Evolutionary conservation across 2,113 vertebrate species (phyloP).

Genomic region (Ptyas mucosa): DNA sequence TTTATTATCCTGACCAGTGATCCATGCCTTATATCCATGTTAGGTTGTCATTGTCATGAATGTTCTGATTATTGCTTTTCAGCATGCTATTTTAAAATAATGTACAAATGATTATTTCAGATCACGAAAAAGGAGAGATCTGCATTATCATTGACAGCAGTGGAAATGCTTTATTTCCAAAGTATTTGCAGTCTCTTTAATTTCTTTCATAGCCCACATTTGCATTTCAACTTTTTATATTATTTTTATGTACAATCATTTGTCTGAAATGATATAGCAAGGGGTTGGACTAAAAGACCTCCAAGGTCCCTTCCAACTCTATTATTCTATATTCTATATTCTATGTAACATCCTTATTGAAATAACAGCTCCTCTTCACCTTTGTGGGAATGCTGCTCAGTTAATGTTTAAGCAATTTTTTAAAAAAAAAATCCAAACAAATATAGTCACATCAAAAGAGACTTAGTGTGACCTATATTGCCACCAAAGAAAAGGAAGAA

Average conservation of each 20-base stretch:
- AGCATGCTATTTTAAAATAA: slow-evolving; percentile 73
- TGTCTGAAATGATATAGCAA: background rate
- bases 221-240: background rate
- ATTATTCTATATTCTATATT: background rate
- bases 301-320: background rate
- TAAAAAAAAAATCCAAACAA: background rate
- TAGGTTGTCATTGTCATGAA: slow-evolving; percentile 51
- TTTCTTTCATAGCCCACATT: background rate
- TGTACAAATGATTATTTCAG: slow-evolving; percentile 54
- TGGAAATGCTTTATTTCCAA: slow-evolving; percentile 11
- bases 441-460: background rate
- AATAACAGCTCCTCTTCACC: background rate
- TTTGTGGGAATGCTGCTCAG: background rate
- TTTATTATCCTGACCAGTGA: slow-evolving; percentile 64
- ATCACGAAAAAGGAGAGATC: slow-evolving; percentile 46
- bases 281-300: background rate
- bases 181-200: slow-evolving; percentile 25
- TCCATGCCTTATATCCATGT: slow-evolving; percentile 58
- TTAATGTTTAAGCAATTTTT: background rate
- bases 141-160: background rate
- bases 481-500: background rate
- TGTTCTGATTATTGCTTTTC: slow-evolving; percentile 58
- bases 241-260: background rate
- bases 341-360: background rate
- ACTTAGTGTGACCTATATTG: background rate